Evolutionary conservation across 53 echinoderm and acorn worm species (phyloP).

Genomic region (Henricia sp.): DNA sequence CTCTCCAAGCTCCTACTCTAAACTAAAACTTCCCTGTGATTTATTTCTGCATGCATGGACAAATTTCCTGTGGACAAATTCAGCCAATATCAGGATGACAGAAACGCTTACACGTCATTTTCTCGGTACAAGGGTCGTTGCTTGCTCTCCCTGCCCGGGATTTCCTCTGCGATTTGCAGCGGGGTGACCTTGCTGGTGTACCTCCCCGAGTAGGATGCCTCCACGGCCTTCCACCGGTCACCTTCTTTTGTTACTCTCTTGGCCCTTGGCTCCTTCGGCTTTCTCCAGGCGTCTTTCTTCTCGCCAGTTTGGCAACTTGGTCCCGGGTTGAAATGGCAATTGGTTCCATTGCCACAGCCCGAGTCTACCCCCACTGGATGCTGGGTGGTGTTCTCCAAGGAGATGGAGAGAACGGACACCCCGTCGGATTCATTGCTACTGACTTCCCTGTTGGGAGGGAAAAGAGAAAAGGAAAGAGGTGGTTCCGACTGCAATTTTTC

Average conservation of each 20-base stretch:
- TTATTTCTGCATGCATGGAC: neutral
- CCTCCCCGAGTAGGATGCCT: conserved; percentile 23
- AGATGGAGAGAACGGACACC: neutral
- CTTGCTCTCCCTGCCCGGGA: neutral
- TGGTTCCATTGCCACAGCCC: neutral
- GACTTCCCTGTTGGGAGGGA: too few species aligned
- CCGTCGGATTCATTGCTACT: too few species aligned
- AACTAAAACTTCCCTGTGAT: neutral
- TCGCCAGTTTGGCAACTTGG: neutral
- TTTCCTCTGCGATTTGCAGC: neutral
- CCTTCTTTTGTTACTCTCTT: conserved; percentile 6
- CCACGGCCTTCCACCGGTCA: conserved; percentile 34
- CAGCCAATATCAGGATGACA: neutral
- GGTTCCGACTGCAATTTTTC: too few species aligned
- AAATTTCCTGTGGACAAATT: neutral
- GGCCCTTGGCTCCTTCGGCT: neutral
- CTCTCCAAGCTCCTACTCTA: neutral
- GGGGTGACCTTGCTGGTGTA: conserved; percentile 51
- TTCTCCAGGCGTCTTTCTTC: neutral
- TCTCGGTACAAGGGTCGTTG: neutral
- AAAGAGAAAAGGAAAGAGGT: too few species aligned
- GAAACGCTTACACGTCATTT: neutral
- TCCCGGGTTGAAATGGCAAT: neutral
- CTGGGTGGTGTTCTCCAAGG: too few species aligned
- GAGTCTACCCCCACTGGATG: too few species aligned